Percentiles rank a stretch among this genome's conserved stretches.
Conservation (phyloP, 2,797 vertebrate species). For the Acanthurus tractus region DNA sequence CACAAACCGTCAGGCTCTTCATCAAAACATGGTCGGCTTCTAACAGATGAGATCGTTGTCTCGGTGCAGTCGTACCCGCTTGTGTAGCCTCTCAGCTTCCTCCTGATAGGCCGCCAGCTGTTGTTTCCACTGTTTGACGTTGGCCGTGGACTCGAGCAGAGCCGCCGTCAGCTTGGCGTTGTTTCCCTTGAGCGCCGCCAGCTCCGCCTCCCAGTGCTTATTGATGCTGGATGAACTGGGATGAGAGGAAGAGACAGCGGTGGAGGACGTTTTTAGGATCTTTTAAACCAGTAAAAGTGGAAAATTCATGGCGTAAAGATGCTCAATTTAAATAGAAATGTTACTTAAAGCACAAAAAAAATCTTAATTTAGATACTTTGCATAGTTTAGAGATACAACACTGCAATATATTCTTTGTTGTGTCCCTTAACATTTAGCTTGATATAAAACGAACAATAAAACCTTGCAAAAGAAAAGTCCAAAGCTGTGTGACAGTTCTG, state of each 20-base stretch:
- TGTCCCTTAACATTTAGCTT: no score
- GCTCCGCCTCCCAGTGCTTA: slow-evolving; percentile 99
- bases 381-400: no score
- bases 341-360: no score
- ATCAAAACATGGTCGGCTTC: rapidly evolving
- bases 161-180: slow-evolving; percentile 98
- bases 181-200: slow-evolving; percentile 96
- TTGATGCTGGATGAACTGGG: slow-evolving; percentile 91
- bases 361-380: no score
- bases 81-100: slow-evolving; percentile 96
- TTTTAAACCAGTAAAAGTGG: background rate
- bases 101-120: slow-evolving; percentile 97
- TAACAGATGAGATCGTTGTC: no score
- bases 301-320: background rate
- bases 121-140: slow-evolving; percentile 99
- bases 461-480: background rate
- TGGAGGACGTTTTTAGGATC: background rate
- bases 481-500: background rate
- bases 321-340: no score
- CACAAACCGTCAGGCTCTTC: background rate
- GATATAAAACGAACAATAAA: no score
- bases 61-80: slow-evolving; percentile 83
- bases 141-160: slow-evolving; percentile 97
- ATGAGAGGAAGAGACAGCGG: background rate
- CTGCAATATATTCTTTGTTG: no score